Evolutionary conservation across 2,888 invertebrate genomes (phyloP), one percentile per base, ranked within the genome.

Genomic region (Leucophora obtusa): DNA sequence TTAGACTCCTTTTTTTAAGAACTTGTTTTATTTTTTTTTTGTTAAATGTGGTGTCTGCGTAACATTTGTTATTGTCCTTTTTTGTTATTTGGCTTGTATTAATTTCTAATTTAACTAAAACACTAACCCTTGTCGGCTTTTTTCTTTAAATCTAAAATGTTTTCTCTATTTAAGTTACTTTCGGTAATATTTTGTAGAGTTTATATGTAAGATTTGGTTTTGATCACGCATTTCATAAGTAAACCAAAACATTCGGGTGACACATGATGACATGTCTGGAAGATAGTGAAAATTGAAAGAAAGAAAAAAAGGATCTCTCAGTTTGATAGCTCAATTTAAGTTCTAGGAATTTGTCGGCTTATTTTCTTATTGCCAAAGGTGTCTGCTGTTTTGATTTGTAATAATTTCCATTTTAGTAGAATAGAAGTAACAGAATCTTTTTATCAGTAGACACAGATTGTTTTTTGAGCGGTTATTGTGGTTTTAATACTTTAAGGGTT

Each of bases 261-360:
- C 73, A 77, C 76, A 65, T 70, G 60, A 73, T 62, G 70, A 81
- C 63, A 76, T 81, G 79, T 76, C 79, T 75, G 65, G 51, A 2
- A 43, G 78, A 75, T 75, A 75, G 33, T 21, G 43, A 15, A 43
- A 28, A 63, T 10, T 59, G 59, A 43, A 59, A 15, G n/a, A n/a
- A n/a, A n/a, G n/a, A 28, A 35, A 38, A 53, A 65, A 65, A 77
- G 71, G 66, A 50, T 54, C 8, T 21, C 50, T 65, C 17, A 17
- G 15, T 59, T 47, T 73, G 74, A 86, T 86, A 85, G 76, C 87
- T 87, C 86, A 86, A 86, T 87, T 85, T 84, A 83, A 85, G 84
- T 86, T 88, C 87, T 83, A 38, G 79, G 86, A 87, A 87, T 75
- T 53, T 78, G 66, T 83, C 82, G 78, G 78, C 65, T 70, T 58